These are phyloP conservation scores for Diadumene lineata DNA, from an alignment of 92 coral and sea anemone species.

Conservation along the genomic window DNA sequence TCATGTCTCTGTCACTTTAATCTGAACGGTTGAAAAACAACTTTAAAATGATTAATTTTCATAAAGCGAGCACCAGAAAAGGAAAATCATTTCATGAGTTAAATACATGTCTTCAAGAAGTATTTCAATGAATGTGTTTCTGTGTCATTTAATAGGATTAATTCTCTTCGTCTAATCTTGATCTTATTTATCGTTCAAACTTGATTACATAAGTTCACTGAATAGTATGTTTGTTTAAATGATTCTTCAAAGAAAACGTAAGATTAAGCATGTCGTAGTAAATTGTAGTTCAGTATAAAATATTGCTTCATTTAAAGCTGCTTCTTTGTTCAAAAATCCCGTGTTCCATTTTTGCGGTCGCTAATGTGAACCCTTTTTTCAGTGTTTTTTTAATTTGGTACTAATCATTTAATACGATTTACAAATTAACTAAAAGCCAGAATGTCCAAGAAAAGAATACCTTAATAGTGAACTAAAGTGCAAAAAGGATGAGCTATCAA, in stretches of 20 bases:
- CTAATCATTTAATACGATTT: background rate
- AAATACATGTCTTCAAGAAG: background rate
- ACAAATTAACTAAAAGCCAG: background rate
- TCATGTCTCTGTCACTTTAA: conserved; percentile 11
- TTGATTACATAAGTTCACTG: conserved; percentile 30
- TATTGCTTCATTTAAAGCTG: too few relatives aligned
- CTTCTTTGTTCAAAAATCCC: background rate
- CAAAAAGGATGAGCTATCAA: too few relatives aligned
- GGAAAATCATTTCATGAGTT: background rate
- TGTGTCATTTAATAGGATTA: background rate
- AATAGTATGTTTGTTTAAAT: conserved; percentile 8
- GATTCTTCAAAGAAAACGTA: background rate
- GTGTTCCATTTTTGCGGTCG: background rate
- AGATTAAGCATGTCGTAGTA: background rate
- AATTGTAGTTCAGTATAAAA: too few relatives aligned
- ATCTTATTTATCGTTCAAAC: conserved; percentile 5
- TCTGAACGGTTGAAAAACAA: background rate
- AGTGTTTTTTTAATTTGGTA: background rate
- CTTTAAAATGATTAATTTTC: background rate
- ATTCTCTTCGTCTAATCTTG: background rate
- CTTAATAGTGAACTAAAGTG: background rate
- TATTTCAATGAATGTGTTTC: background rate
- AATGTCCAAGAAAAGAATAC: background rate
- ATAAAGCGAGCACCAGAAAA: background rate
- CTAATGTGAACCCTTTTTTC: background rate